These are phyloP conservation scores for Cyprichromis sp. DNA, from an alignment of 2,113 vertebrate genomes.

Conservation along the genomic window DNA sequence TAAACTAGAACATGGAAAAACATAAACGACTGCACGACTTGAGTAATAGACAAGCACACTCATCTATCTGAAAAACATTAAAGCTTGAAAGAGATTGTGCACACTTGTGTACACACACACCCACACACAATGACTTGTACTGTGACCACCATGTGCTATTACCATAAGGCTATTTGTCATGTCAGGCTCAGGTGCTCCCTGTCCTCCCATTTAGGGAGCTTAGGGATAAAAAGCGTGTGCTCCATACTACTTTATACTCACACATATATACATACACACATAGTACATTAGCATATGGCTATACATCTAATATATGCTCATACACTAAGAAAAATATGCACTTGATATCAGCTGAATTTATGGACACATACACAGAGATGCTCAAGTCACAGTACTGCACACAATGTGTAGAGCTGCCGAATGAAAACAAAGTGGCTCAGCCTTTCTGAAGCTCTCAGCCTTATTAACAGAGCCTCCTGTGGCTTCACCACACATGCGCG, in stretches of 20 bases:
- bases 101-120: background rate
- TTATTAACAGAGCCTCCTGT: constrained; percentile 34
- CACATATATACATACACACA: background rate
- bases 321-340: background rate
- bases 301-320: background rate
- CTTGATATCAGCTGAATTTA: background rate
- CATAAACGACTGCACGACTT: background rate
- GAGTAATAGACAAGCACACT: background rate
- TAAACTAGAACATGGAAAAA: background rate
- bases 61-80: background rate
- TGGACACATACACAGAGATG: background rate
- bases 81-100: background rate
- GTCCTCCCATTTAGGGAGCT: constrained; percentile 4
- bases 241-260: background rate
- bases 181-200: constrained; percentile 19
- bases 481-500: background rate
- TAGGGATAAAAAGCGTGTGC: background rate
- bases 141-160: constrained; percentile 2
- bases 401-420: background rate
- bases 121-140: background rate
- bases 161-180: constrained; percentile 32
- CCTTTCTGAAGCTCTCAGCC: constrained; percentile 3
- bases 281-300: background rate
- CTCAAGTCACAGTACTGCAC: background rate
- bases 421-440: constrained; percentile 15